Evolutionary conservation across 2,113 vertebrate genomes (phyloP).

Genomic region (Benitochromis conjunctus): DNA sequence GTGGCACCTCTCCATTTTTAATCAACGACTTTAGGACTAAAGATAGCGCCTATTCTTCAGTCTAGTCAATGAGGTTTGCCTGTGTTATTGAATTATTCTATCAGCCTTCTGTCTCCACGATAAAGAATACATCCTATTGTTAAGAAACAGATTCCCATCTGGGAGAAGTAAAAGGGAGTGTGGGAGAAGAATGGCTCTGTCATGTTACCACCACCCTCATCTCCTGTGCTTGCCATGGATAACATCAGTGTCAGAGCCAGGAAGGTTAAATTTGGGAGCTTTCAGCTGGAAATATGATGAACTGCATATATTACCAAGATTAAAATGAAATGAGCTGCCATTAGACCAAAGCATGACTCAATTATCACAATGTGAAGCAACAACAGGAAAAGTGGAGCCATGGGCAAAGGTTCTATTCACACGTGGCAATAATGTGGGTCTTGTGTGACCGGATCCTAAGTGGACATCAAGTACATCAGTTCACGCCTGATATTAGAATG

Average conservation of each 20-base stretch:
- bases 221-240: not conserved
- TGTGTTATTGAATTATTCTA: conserved; percentile 16
- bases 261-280: not conserved
- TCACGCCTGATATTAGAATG: not conserved
- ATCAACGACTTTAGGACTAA: conserved; percentile 9
- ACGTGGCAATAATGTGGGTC: not conserved
- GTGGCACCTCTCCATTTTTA: conserved; percentile 39
- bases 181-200: conserved; percentile 10
- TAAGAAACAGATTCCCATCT: not conserved
- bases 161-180: not conserved
- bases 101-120: conserved; percentile 1
- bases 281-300: conserved; percentile 5
- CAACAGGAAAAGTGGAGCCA: not conserved
- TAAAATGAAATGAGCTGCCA: not conserved
- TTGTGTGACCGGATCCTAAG: not conserved
- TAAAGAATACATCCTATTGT: conserved; percentile 11
- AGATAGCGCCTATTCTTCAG: not conserved
- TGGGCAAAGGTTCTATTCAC: not conserved
- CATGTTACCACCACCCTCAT: not conserved
- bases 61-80: not conserved
- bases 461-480: not conserved
- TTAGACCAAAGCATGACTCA: not conserved
- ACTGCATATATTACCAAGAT: not conserved
- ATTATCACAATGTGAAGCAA: not conserved
- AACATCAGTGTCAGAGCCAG: not conserved